Evolutionary conservation across 2,888 invertebrate genomes (phyloP), one percentile per base, ranked within the genome.

Genomic region (Pemphredon lugubris): DNA sequence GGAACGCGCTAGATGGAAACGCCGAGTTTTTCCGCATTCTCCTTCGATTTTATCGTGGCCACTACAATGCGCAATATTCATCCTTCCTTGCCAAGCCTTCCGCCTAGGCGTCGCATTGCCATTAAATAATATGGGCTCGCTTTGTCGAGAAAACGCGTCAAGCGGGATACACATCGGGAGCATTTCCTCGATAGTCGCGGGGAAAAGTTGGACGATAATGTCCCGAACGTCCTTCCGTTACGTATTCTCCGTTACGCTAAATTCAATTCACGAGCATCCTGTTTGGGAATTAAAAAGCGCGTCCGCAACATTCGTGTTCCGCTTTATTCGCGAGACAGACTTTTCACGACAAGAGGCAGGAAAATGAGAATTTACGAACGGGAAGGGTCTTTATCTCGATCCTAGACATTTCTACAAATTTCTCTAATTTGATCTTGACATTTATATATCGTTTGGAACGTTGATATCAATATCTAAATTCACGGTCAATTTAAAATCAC

Each of bases 1-100:
- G 68, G 78, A 79, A 79, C 75, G 77, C 78, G 54, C 58, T 68
- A 61, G 73, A 75, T 75, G 72, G 78, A 75, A 78, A 68, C 65
- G 73, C 68, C 39, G 50, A 45, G 59, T 78, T 78, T 79, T 78
- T 71, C 75, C 78, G 70, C 75, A 68, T 73, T 78, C 68, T 44
- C 61, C 73, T 73, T 76, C 73, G 66, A 75, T 79, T 78, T 77
- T 78, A 75, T 74, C 75, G 61, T 61, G 58, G 53, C 58, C 66
- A 70, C 55, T 74, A 76, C 74, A 73, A 74, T 48, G 55, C 55
- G 71, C 71, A 75, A 79, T 78, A 78, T 72, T 65, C 73, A 61
- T 78, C 63, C 53, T 44, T 47, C n/a, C 26, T 30, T 26, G 44
- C 44, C 21, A 18, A n/a, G 65, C 47, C 51, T 16, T 45, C 1